These are phyloP conservation scores for Sesia apiformis DNA, from an alignment of 2,888 invertebrate genomes.

Conservation along the genomic window DNA sequence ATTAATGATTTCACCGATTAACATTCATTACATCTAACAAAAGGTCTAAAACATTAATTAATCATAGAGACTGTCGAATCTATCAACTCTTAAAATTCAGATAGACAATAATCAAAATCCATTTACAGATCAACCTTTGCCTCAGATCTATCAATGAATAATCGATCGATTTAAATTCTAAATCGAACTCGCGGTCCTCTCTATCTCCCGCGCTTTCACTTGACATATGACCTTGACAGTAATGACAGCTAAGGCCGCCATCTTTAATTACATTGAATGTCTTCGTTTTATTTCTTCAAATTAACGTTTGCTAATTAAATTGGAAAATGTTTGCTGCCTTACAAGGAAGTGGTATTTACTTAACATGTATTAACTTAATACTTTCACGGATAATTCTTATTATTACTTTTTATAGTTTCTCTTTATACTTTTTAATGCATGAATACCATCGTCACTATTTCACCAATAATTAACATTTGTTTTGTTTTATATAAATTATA, in stretches of 20 bases:
- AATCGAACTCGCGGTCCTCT: constrained; percentile 1
- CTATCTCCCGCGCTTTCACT: constrained; percentile 6
- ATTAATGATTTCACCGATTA: too few species aligned
- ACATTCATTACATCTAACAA: neutral
- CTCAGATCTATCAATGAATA: constrained; percentile 25
- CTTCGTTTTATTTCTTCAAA: too few species aligned
- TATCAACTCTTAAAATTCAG: neutral
- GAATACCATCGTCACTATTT: too few species aligned
- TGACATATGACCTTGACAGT: neutral
- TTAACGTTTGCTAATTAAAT: too few species aligned
- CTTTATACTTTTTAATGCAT: too few species aligned
- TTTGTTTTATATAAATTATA: too few species aligned
- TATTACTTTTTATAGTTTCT: too few species aligned
- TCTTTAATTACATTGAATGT: constrained; percentile 3
- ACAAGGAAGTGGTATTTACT: too few species aligned
- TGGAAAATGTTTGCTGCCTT: too few species aligned
- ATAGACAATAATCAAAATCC: neutral
- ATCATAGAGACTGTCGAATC: neutral
- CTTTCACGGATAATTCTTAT: too few species aligned
- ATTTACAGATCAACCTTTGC: constrained; percentile 31
- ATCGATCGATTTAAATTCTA: constrained; percentile 1
- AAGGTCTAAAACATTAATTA: neutral
- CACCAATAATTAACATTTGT: too few species aligned
- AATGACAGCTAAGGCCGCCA: constrained; percentile 7
- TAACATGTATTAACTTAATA: too few species aligned